phyloP scores from a whole-genome alignment of 2,113 vertebrate genomes.

The Chionomys nivalis region DNA sequence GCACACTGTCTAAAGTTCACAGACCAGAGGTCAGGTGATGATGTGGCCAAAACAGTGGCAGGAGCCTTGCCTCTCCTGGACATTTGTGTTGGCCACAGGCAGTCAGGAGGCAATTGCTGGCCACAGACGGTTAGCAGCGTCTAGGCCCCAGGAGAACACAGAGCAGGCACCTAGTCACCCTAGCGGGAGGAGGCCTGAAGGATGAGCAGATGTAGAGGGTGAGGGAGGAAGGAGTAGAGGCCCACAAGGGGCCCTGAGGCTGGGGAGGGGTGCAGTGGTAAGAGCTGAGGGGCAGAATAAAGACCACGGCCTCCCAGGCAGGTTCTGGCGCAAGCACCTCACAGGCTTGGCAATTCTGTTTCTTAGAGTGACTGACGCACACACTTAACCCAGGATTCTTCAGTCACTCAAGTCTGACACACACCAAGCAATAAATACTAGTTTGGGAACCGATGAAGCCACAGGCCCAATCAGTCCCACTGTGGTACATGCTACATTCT shows the following conservation, averaged over 20 bases:
- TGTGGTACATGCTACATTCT: background rate
- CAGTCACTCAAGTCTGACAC: background rate
- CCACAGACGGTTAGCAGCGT: background rate
- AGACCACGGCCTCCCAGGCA: accelerated
- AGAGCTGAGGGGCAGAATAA: background rate
- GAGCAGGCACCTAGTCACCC: too few species aligned
- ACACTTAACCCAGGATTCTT: background rate
- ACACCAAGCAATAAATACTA: background rate
- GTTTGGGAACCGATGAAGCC: background rate
- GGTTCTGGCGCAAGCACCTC: background rate
- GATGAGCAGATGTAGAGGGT: accelerated
- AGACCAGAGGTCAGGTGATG: too few species aligned
- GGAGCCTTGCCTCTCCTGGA: background rate
- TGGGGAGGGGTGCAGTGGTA: too few species aligned
- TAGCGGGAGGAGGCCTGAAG: background rate
- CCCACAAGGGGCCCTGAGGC: background rate
- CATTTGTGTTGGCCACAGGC: background rate
- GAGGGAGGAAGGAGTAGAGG: too few species aligned
- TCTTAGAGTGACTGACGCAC: background rate
- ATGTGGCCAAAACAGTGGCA: accelerated
- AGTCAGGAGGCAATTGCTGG: background rate
- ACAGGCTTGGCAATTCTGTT: background rate
- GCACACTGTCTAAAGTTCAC: background rate
- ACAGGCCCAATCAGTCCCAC: background rate
- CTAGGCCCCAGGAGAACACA: background rate